A percentile compares a stretch with the other conserved stretches of the same genome.
Conservation (phyloP, 2,888 invertebrate species). For the Erebia ligea region DNA sequence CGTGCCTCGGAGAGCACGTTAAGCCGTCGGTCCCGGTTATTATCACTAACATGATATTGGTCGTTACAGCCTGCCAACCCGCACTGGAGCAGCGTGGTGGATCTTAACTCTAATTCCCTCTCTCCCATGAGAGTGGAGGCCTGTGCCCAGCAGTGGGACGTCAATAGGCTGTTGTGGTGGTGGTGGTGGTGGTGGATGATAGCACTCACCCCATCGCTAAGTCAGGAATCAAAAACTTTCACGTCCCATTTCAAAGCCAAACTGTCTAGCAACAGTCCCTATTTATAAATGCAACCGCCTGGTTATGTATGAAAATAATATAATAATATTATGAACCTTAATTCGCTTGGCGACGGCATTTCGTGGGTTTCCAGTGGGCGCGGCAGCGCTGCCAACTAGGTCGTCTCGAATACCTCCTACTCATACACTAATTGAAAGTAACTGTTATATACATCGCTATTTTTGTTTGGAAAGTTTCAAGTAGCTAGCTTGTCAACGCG, state of each 20-base stretch:
- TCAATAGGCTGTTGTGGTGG: no score
- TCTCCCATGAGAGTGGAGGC: no score
- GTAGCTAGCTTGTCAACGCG: slow-evolving; percentile 4
- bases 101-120: no score
- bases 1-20: no score
- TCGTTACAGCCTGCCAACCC: no score
- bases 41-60: no score
- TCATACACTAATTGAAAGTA: slow-evolving; percentile 42
- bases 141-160: no score
- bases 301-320: slow-evolving; percentile 33
- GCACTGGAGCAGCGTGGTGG: no score
- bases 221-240: neutral
- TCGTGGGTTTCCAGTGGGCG: slow-evolving; percentile 71
- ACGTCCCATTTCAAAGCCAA: neutral
- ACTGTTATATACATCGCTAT: slow-evolving; percentile 48
- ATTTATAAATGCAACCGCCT: slow-evolving; percentile 30
- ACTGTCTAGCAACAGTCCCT: slow-evolving; percentile 20
- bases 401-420: slow-evolving; percentile 63
- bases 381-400: slow-evolving; percentile 71
- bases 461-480: neutral
- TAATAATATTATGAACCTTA: slow-evolving; percentile 38
- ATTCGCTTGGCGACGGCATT: slow-evolving; percentile 51
- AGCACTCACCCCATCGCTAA: no score
- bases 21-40: no score
- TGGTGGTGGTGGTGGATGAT: no score